Base-by-base conservation (phyloP, 2,888 invertebrate genomes). In the Drosophila subquinaria region DNA sequence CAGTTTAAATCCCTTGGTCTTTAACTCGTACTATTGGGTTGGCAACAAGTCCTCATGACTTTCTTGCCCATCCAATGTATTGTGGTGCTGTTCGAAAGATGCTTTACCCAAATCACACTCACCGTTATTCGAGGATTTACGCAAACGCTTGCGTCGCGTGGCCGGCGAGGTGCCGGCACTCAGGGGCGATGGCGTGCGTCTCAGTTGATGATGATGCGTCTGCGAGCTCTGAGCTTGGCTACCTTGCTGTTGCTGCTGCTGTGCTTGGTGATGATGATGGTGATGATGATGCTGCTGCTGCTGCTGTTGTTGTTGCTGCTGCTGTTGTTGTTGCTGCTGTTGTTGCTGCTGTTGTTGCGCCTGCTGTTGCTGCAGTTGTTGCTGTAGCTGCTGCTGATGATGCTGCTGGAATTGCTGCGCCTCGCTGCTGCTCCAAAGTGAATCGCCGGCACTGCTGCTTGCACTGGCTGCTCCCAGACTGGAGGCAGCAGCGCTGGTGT, bases 41-140 rank as follows among this genome's bases (percentile, higher is more conserved):
- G 17, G n/a, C 38, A 38, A 38, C 2, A 38, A 38, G n/a, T 38
- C n/a, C 6, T 8, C 20, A 15, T 38, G 0, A 33, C 4, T 30
- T 4, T 13, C n/a, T 15, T 10, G n/a, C 10, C 11, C 27, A 23
- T 8, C 2, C 20, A 36, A 8, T 8, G 30, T 30, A 2, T 30
- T 30, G 30, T 8, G 30, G 30, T 30, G 42, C 55, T 63, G 43
- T 43, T 17, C 56, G 73, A 81, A 88, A 88, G 86, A 86, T 88
- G 60, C 78, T 71, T 81, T 86, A 86, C 86, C 86, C 82, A 86
- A 56, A 20, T 90, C 83, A 42, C 73, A 79, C 80, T 77, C 79
- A 73, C 95, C 95, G 63, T 95, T 93, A 80, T 92, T 95, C 9
- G 95, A 95, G 20, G 95, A 94, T 92, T 95, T 95, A 79, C 95